Evolutionary conservation across 2,113 vertebrate species (phyloP), one percentile per base, ranked within the genome.

Genomic region (Falco punctatus): DNA sequence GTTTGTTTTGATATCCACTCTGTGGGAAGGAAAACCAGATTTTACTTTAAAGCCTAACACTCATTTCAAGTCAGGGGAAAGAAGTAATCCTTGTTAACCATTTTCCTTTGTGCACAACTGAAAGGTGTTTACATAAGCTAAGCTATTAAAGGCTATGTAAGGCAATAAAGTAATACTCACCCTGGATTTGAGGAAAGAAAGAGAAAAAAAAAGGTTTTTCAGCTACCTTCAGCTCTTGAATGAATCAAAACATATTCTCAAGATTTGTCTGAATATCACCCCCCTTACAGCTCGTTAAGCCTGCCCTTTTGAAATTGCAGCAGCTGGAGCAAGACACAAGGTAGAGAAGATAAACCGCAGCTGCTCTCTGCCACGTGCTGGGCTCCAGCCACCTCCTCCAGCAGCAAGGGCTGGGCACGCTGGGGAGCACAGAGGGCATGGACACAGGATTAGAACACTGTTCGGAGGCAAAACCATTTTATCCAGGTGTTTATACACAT

Each of bases 221-320:
- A 71, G 18, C 30, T 74, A 40, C 8, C n/a, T 89, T 71, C 61
- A 86, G 51, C 27, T 70, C 35, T 70, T 62, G 30, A 64, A 55
- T 71, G 38, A 87, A 79, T 72, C 71, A 88, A 82, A 88, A 33
- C 2, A 13, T 52, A 75, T 72, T 87, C 57, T 62, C 44, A 40
- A 57, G 35, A 70, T 81, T 21, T 67, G 33, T 24, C 70, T 75
- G 40, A 81, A 67, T 66, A 73, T 20, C 3, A 2, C 0, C 7
- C 23, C 10, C 20, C 30, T 44, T 24, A 15, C 11, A 86, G 62
- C 49, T 90, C 86, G 62, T 83, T 92, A 92, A 87, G 54, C 35
- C 33, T 90, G 90, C 40, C 71, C 91, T 94, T 97, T 90, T 9
- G 44, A 92, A 93, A 88, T 9, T 90, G 79, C 35, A 88, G 88